phyloP scores from a whole-genome alignment of 1,140 invertebrate genomes.

The Glomeris maerens region DNA sequence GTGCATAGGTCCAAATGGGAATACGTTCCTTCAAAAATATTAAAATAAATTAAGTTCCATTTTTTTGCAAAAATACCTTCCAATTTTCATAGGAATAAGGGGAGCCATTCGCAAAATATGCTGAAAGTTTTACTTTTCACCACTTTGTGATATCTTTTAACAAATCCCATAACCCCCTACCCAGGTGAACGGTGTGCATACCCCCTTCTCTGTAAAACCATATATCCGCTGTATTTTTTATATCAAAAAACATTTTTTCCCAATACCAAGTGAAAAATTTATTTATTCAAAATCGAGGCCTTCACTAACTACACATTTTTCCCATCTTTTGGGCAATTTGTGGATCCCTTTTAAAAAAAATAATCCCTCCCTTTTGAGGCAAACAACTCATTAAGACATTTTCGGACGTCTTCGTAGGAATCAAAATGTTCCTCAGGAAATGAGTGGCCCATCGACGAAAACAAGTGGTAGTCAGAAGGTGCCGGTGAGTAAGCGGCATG shows the following conservation, averaged over 20 bases:
- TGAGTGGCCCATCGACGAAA: constrained; percentile 10
- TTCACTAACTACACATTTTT: constrained; percentile 11
- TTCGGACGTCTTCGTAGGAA: constrained; percentile 6
- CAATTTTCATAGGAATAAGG: too few relatives aligned
- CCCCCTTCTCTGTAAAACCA: too few relatives aligned
- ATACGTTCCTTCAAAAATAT: too few relatives aligned
- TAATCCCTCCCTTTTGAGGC: constrained; percentile 4
- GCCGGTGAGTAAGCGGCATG: constrained; percentile 13
- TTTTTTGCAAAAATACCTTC: too few relatives aligned
- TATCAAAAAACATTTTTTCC: not conserved
- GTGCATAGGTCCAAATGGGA: too few relatives aligned
- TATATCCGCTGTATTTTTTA: constrained; percentile 1
- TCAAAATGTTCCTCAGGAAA: constrained; percentile 7
- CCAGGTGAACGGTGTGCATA: too few relatives aligned
- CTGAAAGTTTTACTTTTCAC: too few relatives aligned
- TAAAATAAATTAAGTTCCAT: too few relatives aligned
- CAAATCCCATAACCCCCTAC: too few relatives aligned
- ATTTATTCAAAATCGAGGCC: constrained; percentile 12
- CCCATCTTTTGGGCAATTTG: constrained; percentile 11
- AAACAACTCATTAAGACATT: constrained; percentile 14
- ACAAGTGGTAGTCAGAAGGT: constrained; percentile 14
- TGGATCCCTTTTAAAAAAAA: constrained; percentile 8
- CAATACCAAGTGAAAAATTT: constrained; percentile 6
- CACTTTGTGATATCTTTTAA: too few relatives aligned
- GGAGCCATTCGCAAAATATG: too few relatives aligned